Evolutionary conservation across 2,113 vertebrate genomes (phyloP).

Genomic region (Zootoca vivipara): DNA sequence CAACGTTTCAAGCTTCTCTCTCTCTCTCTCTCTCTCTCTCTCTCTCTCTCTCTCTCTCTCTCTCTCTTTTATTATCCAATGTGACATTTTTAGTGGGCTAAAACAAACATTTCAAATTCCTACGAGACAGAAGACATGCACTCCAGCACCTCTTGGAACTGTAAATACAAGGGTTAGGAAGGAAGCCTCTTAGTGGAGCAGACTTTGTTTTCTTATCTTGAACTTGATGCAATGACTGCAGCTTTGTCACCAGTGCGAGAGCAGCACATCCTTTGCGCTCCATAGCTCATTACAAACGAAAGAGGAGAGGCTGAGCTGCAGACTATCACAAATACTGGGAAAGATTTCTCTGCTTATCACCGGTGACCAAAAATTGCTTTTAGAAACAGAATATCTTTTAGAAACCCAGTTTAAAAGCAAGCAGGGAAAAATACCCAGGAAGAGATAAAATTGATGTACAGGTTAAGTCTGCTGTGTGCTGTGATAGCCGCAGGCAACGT

Average conservation of each 20-base stretch:
- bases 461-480: slow-evolving; percentile 54
- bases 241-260: slow-evolving; percentile 5
- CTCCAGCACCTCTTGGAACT: slow-evolving; percentile 30
- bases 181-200: not conserved
- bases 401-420: slow-evolving; percentile 52
- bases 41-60: too few species aligned
- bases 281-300: slow-evolving; percentile 29
- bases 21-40: too few species aligned
- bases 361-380: slow-evolving; percentile 67
- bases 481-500: slow-evolving; percentile 54
- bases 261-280: not conserved
- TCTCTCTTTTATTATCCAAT: slow-evolving; percentile 51
- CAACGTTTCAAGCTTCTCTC: slow-evolving; percentile 8
- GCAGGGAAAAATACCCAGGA: slow-evolving; percentile 15
- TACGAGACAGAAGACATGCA: slow-evolving; percentile 29
- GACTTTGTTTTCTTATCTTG: accelerated
- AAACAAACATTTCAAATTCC: slow-evolving; percentile 43
- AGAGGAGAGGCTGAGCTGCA: slow-evolving; percentile 26
- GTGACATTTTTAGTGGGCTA: slow-evolving; percentile 44
- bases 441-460: slow-evolving; percentile 52
- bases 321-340: slow-evolving; percentile 49
- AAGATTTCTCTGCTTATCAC: slow-evolving; percentile 64
- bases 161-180: slow-evolving; percentile 30
- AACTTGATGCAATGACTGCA: not conserved
- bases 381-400: slow-evolving; percentile 63